Evolutionary conservation across 2,888 invertebrate genomes (phyloP), one percentile per base, ranked within the genome.

Genomic region (Polydrusus cervinus): DNA sequence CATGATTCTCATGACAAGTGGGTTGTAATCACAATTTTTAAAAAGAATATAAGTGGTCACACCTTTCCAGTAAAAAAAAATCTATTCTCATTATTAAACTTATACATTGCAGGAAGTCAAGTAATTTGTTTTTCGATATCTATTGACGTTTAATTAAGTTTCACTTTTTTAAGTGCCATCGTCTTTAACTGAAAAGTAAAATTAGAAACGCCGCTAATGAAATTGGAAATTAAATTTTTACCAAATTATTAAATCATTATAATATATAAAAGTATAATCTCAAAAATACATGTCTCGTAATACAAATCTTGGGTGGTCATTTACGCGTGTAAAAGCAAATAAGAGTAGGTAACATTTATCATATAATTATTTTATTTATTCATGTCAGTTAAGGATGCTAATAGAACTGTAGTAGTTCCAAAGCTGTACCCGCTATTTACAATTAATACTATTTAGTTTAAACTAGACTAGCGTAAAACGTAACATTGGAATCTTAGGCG

Each of bases 91-190:
- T 57, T 57, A 57, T 57, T 38, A 57, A 16, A 25, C 38, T 38
- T 8, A 57, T 47, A 38, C 14, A 16, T 34, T 16, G 57, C 57
- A 57, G 57, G 57, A 57, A 38, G 57, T 57, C 3, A 1, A 16
- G 38, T 57, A 57, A 57, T 57, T 57, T 38, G 57, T 38, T 57
- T 57, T 57, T 57, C 5, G 38, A 60, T 60, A 60, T 60, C 18
- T 38, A 60, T 60, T 60, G 57, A 60, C 57, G 57, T 60, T 60
- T 60, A 60, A 60, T 60, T 60, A 60, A 60, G 14, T 60, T 60
- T 60, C 57, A 60, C 57, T 60, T 60, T 60, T 38, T 60, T 60
- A 60, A 60, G 57, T 60, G 16, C n/a, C 57, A 9, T 18, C 38
- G 11, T 13, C 10, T 13, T 60, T 38, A 16, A 60, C 34, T 38